These are phyloP conservation scores for Chionoecetes opilio DNA, from an alignment of 1,140 invertebrate genomes.

Conservation along the genomic window DNA sequence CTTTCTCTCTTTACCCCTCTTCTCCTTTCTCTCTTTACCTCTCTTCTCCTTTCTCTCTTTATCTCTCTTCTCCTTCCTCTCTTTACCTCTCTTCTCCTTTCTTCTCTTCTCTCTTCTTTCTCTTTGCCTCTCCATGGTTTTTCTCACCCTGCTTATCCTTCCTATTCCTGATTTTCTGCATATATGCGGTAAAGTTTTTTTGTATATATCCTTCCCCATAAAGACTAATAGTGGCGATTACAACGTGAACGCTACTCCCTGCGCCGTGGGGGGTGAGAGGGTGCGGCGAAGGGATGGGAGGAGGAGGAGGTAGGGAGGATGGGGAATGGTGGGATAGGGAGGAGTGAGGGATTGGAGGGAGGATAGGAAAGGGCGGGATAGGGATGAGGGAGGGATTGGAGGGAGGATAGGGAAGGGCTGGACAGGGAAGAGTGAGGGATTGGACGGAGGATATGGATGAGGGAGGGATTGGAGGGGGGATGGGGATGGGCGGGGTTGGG, in stretches of 20 bases:
- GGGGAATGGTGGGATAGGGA: too few species aligned
- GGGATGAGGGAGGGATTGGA: too few species aligned
- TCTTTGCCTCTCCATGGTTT: background rate
- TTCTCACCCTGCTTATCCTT: background rate
- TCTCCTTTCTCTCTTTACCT: background rate
- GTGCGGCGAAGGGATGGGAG: background rate
- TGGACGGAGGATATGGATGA: too few species aligned
- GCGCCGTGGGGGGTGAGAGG: background rate
- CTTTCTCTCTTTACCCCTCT: background rate
- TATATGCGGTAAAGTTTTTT: background rate
- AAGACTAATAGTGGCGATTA: background rate
- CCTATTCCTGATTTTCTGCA: background rate
- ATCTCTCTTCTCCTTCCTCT: background rate
- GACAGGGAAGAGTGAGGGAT: too few species aligned
- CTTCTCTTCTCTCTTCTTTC: background rate
- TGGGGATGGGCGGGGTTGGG: too few species aligned
- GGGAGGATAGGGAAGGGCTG: too few species aligned
- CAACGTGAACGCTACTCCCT: background rate
- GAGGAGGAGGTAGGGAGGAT: background rate
- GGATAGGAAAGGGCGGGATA: too few species aligned
- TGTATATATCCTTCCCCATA: background rate
- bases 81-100: background rate
- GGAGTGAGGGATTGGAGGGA: too few species aligned
- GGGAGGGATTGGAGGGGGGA: too few species aligned
- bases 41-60: background rate